phyloP scores from a whole-genome alignment of 2,113 vertebrate species.

The Nycticryphes semicollaris region DNA sequence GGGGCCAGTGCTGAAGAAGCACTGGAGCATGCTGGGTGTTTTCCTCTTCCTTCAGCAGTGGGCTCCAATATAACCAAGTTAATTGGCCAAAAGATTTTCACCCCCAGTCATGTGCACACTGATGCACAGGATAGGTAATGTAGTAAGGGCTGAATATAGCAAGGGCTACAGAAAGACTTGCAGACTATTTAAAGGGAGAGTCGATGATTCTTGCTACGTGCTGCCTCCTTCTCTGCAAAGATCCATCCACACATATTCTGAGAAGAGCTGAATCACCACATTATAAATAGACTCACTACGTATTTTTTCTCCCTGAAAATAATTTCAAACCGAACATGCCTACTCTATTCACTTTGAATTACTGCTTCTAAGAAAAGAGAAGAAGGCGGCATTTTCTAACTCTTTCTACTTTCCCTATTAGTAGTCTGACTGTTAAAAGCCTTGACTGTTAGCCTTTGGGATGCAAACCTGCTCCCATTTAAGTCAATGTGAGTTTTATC shows the following conservation, averaged over 20 bases:
- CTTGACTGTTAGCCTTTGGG: constrained; percentile 49
- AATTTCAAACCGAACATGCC: constrained; percentile 27
- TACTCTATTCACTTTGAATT: constrained; percentile 50
- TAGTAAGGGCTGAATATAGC: background rate
- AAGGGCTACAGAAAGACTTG: background rate
- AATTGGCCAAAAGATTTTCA: background rate
- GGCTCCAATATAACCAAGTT: background rate
- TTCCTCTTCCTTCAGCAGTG: background rate
- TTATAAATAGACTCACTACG: constrained; percentile 33
- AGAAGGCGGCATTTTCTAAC: background rate
- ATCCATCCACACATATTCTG: background rate
- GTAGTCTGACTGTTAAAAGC: constrained; percentile 40
- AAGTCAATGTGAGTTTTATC: constrained; percentile 51
- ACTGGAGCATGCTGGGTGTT: rapidly evolving
- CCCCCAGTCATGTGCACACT: background rate
- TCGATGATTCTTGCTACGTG: background rate
- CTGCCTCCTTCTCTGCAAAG: background rate
- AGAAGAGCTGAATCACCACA: constrained; percentile 33
- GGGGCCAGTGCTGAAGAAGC: background rate
- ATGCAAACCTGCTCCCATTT: constrained; percentile 54
- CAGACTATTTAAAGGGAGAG: constrained; percentile 8
- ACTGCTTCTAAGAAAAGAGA: constrained; percentile 26
- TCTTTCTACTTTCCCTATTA: constrained; percentile 40
- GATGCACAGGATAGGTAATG: background rate
- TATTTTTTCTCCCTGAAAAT: constrained; percentile 42